A percentile compares a stretch with the other conserved stretches of the same genome.
Evolutionary conservation across 2,888 invertebrate genomes (phyloP).

Genomic region (Melanophora roralis): DNA sequence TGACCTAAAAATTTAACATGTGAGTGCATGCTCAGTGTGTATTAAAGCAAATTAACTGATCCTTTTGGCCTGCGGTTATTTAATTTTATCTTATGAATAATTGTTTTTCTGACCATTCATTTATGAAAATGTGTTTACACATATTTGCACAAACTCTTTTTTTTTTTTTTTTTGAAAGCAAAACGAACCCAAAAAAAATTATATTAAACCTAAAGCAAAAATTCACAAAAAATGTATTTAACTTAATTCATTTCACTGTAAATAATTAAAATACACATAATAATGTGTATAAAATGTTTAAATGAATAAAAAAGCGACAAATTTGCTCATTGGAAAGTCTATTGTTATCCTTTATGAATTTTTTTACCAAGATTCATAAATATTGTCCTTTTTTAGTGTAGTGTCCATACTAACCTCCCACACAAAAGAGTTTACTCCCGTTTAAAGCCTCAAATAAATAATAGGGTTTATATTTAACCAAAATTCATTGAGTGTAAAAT

Average conservation of each 20-base stretch:
- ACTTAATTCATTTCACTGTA: conserved; percentile 60
- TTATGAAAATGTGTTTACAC: conserved; percentile 47
- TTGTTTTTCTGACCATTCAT: conserved; percentile 53
- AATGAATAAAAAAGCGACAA: conserved; percentile 41
- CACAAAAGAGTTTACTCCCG: conserved; percentile 17
- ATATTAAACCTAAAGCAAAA: too few relatives aligned
- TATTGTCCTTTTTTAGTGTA: conserved; percentile 35
- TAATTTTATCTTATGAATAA: conserved; percentile 52
- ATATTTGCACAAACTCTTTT: conserved; percentile 31
- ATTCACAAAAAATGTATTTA: conserved; percentile 5
- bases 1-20: conserved; percentile 36
- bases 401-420: background rate
- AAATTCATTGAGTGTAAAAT: conserved; percentile 72
- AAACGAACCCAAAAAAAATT: background rate
- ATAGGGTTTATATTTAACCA: conserved; percentile 66
- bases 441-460: conserved; percentile 51
- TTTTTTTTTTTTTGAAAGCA: background rate
- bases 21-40: background rate
- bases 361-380: background rate
- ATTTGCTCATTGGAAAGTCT: conserved; percentile 37
- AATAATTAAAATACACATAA: conserved; percentile 64
- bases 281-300: conserved; percentile 14
- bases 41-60: conserved; percentile 51
- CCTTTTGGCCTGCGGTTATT: conserved; percentile 55
- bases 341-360: background rate